phyloP scores from a whole-genome alignment of 2,113 vertebrate genomes.

The Irena cyanogastra region DNA sequence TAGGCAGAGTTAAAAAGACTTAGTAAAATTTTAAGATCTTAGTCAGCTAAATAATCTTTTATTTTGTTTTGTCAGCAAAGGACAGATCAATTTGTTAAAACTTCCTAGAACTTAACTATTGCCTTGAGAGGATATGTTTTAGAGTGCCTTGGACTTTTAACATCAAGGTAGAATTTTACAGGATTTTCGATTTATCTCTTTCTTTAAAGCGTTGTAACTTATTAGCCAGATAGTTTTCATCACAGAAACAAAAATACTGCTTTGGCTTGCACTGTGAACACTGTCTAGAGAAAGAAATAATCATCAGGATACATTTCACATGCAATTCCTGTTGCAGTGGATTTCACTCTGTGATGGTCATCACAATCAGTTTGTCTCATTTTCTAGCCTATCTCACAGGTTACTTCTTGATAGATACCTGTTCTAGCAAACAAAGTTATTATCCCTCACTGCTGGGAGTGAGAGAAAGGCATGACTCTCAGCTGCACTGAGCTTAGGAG shows the following conservation, averaged over 20 bases:
- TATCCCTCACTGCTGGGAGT: neutral
- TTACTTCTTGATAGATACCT: neutral
- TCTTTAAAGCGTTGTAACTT: neutral
- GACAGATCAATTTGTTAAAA: neutral
- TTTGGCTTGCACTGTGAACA: neutral
- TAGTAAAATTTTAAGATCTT: neutral
- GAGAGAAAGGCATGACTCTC: neutral
- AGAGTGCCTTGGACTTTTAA: neutral
- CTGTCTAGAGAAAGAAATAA: neutral
- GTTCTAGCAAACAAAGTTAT: neutral
- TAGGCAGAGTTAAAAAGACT: neutral
- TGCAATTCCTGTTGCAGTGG: neutral
- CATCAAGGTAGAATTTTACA: neutral
- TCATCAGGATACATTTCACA: neutral
- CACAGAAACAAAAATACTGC: neutral
- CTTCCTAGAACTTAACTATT: neutral
- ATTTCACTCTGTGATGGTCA: neutral
- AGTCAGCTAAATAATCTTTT: neutral
- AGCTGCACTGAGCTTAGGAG: neutral
- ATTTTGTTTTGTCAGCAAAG: neutral
- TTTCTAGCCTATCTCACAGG: neutral
- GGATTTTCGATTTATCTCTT: neutral
- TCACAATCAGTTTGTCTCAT: neutral
- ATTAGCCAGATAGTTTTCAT: neutral
- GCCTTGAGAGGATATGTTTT: neutral